These are phyloP conservation scores for Halyomorpha halys DNA, from an alignment of 1,140 invertebrate genomes.

Conservation along the genomic window DNA sequence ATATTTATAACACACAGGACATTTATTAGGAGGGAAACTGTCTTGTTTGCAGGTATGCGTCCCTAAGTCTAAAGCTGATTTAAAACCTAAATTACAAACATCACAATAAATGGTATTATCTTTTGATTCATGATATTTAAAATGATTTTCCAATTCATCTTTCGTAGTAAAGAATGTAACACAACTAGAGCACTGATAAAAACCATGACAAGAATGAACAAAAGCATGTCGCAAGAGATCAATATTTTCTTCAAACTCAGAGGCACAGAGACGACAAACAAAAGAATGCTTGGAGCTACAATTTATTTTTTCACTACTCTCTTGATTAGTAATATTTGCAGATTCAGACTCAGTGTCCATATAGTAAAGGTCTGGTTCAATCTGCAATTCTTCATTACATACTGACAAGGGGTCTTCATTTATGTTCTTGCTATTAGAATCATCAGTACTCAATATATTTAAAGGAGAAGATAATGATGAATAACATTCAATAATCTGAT, in stretches of 20 bases:
- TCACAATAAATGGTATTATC: constrained; percentile 25
- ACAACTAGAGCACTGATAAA: constrained; percentile 25
- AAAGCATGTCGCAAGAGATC: constrained; percentile 26
- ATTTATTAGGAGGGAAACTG: constrained; percentile 18
- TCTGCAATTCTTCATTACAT: neutral
- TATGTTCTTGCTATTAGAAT: neutral
- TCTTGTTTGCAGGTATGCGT: constrained; percentile 18
- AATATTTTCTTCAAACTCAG: constrained; percentile 21
- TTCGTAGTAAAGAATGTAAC: constrained; percentile 21
- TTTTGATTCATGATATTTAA: constrained; percentile 20
- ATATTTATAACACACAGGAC: constrained; percentile 27
- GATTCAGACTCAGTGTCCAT: constrained; percentile 10
- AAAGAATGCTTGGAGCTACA: constrained; percentile 5
- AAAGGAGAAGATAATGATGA: constrained; percentile 3
- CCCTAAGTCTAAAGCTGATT: constrained; percentile 13
- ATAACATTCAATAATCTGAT: constrained; percentile 10
- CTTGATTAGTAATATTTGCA: neutral
- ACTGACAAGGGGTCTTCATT: neutral
- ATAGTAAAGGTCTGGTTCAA: neutral
- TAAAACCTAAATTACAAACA: constrained; percentile 24
- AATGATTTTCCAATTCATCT: constrained; percentile 26
- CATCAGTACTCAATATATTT: constrained; percentile 2
- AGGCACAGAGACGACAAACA: constrained; percentile 23
- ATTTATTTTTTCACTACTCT: neutral
- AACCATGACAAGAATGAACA: constrained; percentile 23